Percentiles rank a stretch among this genome's conserved stretches.
Conservation (phyloP, 2,113 vertebrate species). For the Entelurus aequoreus region DNA sequence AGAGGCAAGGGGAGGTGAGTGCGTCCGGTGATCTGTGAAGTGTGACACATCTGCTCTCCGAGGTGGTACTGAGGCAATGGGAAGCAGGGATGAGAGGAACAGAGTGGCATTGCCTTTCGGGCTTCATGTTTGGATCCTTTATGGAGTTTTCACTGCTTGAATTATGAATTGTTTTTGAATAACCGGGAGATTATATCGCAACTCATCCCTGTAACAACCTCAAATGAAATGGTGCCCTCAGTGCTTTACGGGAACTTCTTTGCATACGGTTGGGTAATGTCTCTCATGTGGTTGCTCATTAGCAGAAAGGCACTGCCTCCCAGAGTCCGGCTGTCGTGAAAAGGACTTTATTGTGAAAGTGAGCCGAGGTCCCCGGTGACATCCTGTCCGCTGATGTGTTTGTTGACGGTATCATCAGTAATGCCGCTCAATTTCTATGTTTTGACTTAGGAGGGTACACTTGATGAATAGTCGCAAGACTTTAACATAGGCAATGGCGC, state of each 20-base stretch:
- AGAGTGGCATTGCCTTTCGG: slow-evolving; percentile 13
- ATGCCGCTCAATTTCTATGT: slow-evolving; percentile 60
- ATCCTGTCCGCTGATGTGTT: slow-evolving; percentile 61
- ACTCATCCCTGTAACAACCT: background rate
- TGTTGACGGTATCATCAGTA: slow-evolving; percentile 48
- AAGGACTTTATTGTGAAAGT: slow-evolving; percentile 45
- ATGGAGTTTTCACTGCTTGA: slow-evolving; percentile 19
- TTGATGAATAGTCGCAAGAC: slow-evolving; percentile 68
- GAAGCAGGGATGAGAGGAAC: background rate
- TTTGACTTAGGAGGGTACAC: slow-evolving; percentile 63
- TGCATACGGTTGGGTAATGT: slow-evolving; percentile 33
- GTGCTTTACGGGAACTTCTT: slow-evolving; percentile 22
- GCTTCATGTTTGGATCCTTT: slow-evolving; percentile 22
- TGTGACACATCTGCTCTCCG: slow-evolving; percentile 43
- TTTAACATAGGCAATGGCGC: slow-evolving; percentile 65
- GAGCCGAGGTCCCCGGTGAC: slow-evolving; percentile 41
- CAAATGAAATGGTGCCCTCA: background rate
- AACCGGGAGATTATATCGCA: background rate
- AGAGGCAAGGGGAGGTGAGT: slow-evolving; percentile 50
- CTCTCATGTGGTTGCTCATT: slow-evolving; percentile 20
- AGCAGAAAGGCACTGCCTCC: slow-evolving; percentile 17
- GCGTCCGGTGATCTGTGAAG: slow-evolving; percentile 45
- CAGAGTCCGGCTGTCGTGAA: slow-evolving; percentile 11
- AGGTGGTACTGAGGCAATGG: slow-evolving; percentile 13
- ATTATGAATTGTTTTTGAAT: slow-evolving; percentile 21